Evolutionary conservation across 2,888 invertebrate species (phyloP).

Genomic region (Esperia sulphurella): DNA sequence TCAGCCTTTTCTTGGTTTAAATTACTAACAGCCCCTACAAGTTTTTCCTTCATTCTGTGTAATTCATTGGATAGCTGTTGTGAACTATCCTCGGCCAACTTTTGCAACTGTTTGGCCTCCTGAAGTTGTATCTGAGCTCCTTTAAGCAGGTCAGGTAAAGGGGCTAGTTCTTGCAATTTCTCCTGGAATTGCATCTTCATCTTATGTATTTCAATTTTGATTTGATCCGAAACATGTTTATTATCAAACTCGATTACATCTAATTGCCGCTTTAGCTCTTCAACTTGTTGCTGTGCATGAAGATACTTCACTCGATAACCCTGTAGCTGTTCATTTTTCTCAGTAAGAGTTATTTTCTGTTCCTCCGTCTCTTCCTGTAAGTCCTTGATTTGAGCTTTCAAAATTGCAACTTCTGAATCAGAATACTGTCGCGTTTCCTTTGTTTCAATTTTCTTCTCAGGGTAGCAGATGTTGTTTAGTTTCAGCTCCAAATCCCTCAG

Average conservation of each 20-base stretch:
- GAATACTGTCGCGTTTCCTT: conserved; percentile 16
- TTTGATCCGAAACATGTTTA: conserved; percentile 66
- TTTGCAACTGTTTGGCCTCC: conserved; percentile 61
- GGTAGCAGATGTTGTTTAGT: conserved; percentile 46
- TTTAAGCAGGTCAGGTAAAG: conserved; percentile 60
- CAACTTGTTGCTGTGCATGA: conserved; percentile 65
- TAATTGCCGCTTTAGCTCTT: conserved; percentile 54
- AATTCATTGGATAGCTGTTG: conserved; percentile 53
- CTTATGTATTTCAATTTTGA: conserved; percentile 65
- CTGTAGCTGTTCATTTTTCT: conserved; percentile 58
- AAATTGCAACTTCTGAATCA: conserved; percentile 24
- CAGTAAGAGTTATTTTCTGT: conserved; percentile 43
- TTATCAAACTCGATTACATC: conserved; percentile 60
- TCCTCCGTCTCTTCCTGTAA: conserved; percentile 58
- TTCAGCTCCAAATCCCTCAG: conserved; percentile 58
- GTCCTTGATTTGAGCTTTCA: conserved; percentile 52
- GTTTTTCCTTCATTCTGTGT: conserved; percentile 61
- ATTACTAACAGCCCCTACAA: conserved; percentile 48
- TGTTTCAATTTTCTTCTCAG: conserved; percentile 25
- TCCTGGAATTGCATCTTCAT: conserved; percentile 74
- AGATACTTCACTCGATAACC: conserved; percentile 66
- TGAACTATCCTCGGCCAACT: conserved; percentile 57
- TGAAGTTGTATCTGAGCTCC: conserved; percentile 64
- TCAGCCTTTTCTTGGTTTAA: conserved; percentile 53
- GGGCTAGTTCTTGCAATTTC: conserved; percentile 60